Percentiles rank a stretch among this genome's conserved stretches.
phyloP scores from a whole-genome alignment of 1,140 invertebrate species.

The Eueides isabella region DNA sequence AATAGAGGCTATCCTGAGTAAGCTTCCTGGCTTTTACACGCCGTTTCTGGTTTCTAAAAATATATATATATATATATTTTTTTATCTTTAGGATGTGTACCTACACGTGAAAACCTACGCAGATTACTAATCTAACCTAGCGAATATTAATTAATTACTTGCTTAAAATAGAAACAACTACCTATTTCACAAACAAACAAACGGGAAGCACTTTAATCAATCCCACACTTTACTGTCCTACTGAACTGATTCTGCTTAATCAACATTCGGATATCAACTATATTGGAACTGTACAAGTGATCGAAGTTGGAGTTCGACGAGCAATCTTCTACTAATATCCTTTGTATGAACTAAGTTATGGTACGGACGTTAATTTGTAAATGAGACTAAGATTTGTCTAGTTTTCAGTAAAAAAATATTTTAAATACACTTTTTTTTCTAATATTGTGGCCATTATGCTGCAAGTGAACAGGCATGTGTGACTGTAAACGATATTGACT shows the following conservation, averaged over 20 bases:
- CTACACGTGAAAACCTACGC: not conserved
- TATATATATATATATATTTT: not conserved
- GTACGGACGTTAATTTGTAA: slow-evolving; percentile 56
- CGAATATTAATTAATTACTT: not conserved
- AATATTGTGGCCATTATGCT: not conserved
- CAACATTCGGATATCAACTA: slow-evolving; percentile 63
- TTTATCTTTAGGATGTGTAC: not conserved
- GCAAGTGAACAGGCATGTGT: no score
- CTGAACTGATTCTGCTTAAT: slow-evolving; percentile 75
- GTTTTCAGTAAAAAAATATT: not conserved
- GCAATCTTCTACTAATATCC: slow-evolving; percentile 78
- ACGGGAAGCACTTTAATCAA: not conserved
- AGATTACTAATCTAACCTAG: not conserved
- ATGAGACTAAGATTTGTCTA: slow-evolving; percentile 14
- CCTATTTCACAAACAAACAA: not conserved
- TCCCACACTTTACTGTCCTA: slow-evolving; percentile 53
- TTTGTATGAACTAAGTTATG: slow-evolving; percentile 72
- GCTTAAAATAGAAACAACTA: not conserved
- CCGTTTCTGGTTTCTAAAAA: no score
- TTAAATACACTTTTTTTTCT: not conserved
- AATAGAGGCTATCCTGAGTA: no score
- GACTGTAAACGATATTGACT: no score
- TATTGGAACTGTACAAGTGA: slow-evolving; percentile 67
- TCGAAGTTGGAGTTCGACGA: slow-evolving; percentile 69
- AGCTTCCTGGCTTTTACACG: no score